Percentiles rank a stretch among this genome's conserved stretches.
Evolutionary conservation across 2,888 invertebrate species (phyloP).

Genomic region (Mesochorus sp.): DNA sequence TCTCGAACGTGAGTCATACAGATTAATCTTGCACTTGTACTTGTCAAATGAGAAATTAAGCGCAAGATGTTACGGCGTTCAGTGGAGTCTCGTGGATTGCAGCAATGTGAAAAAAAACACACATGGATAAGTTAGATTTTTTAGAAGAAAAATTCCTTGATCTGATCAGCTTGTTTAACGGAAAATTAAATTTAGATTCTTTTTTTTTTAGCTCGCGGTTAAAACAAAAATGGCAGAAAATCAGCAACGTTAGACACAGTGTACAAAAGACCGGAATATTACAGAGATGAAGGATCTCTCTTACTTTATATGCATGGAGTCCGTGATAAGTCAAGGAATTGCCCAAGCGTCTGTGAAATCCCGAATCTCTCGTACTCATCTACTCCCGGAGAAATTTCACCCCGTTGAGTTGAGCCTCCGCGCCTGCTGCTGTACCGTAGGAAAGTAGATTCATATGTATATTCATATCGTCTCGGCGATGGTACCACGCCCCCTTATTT

Average conservation of each 20-base stretch:
- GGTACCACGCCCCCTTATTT: constrained; percentile 73
- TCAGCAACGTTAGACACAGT: constrained; percentile 4
- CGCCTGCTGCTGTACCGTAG: constrained; percentile 41
- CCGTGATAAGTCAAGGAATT: constrained; percentile 74
- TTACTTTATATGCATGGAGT: constrained; percentile 71
- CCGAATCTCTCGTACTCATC: constrained; percentile 75
- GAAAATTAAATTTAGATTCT: constrained; percentile 32
- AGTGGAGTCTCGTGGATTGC: too few relatives aligned
- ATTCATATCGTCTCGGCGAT: constrained; percentile 48
- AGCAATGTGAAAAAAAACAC: too few relatives aligned
- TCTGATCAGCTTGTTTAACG: constrained; percentile 43
- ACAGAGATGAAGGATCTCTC: constrained; percentile 49
- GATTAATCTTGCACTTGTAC: background rate
- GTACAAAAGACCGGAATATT: constrained; percentile 33
- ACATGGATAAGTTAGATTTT: too few relatives aligned
- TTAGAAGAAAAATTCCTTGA: background rate
- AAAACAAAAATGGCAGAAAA: background rate
- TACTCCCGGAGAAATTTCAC: constrained; percentile 57
- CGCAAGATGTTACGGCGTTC: background rate
- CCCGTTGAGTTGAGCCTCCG: constrained; percentile 39
- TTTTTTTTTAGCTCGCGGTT: background rate
- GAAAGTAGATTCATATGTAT: constrained; percentile 35
- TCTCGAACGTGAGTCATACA: background rate
- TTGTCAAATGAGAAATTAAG: background rate
- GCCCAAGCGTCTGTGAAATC: constrained; percentile 76